Evolutionary conservation across 2,113 vertebrate species (phyloP), one percentile per base, ranked within the genome.

Genomic region (Caranx melampygus): DNA sequence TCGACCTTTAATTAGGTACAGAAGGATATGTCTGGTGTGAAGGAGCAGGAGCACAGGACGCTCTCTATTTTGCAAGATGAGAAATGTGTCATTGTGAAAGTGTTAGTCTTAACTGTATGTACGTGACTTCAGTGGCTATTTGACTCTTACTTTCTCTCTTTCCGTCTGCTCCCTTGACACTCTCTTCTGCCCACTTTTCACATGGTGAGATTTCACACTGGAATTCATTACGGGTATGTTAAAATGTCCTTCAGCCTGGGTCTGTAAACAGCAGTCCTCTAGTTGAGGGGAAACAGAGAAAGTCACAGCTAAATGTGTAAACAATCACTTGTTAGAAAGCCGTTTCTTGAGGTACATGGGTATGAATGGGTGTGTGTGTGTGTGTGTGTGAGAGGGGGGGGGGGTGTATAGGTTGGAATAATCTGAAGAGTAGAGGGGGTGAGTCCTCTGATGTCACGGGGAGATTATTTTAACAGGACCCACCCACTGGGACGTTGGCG

Each of bases 381-480:
- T 82, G 72, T 87, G 16, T n/a, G n/a, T n/a, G n/a, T n/a, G n/a
- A n/a, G n/a, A n/a, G 51, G 20, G 44, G 26, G 8, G 63, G 44
- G 10, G 57, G 34, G 26, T 57, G 47, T 81, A 31, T 67, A 65
- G 59, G 68, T 67, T 72, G 54, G 67, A 84, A 62, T n/a, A 45
- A 37, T 34, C 33, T 33, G 26, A 42, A 8, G 40, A 42, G 40
- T 2, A 11, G 49, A 9, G 8, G 44, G 49, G 34, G 74, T 67
- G 55, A 20, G 40, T 69, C 55, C 37, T 89, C 87, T 92, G 91
- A 92, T 92, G 92, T 92, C 87, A 90, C 44, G 0, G 78, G 54
- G 81, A 74, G 78, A 65, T 91, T 89, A 92, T 89, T 92, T 89
- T 86, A 90, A 91, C 84, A 84, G 73, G 82, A 80, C 90, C 88